Base-by-base conservation (phyloP, 2,797 vertebrate genomes). In the Onychomys arenicola region DNA sequence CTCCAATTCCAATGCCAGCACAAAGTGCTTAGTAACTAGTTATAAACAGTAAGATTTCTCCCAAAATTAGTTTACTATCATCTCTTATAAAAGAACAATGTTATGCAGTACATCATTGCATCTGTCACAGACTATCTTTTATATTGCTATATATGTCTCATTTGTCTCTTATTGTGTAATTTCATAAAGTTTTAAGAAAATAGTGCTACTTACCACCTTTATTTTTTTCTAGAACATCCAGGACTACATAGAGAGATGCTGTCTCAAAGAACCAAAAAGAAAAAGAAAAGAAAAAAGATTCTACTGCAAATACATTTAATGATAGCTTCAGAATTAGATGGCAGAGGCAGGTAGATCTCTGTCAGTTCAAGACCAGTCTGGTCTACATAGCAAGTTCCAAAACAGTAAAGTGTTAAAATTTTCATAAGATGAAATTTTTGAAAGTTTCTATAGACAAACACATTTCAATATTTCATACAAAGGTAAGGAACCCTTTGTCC, bases 91-190 rank as follows among this genome's bases (percentile, higher is more conserved):
- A 82, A 89, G 34, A 19, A 34, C 59, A 52, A 55, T 21, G 52
- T 6, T 85, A 75, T 52, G 34, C 29, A 94, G 27, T 6, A 7
- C 32, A 19, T 46, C 57, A 81, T 76, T 16, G 76, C 59, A 80
- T 3, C 57, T 10, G 17, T 11, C 19, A 37, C 84, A 89, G 43
- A 63, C 21, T 55, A 11, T 43, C 4, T 29, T 78, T 86, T 49
- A 16, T 19, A 34, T 75, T 57, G 78, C 49, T 40, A 61, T 34
- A 32, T 46, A 25, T 73, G 2, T 0, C 40, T 5, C 19, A 71
- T 81, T 88, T 90, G 23, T 52, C 49, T 91, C 55, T 91, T 82
- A 87, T 46, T 89, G 78, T 40, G 86, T 93, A 67, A 43, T 32
- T 23, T 76, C 13, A 83, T 82, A 75, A 67, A 4, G 0, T 69